A percentile compares a stretch with the other conserved stretches of the same genome.
Conservation (phyloP, 2,113 vertebrate species). For the Dicrurus megarhynchus region DNA sequence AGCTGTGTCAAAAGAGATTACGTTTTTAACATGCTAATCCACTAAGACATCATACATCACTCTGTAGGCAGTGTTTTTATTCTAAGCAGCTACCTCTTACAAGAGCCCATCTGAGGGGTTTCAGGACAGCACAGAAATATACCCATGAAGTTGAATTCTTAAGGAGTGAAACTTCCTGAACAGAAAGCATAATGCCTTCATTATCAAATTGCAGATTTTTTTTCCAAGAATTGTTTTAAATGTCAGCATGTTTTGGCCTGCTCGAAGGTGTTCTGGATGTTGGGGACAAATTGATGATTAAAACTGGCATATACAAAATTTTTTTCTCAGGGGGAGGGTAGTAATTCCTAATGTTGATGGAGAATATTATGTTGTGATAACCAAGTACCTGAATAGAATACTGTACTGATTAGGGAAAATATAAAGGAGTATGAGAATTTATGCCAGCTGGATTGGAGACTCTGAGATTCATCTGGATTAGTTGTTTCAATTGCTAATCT, state of each 20-base stretch:
- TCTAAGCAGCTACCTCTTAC: neutral
- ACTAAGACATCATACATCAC: neutral
- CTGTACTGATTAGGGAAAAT: neutral
- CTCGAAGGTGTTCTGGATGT: neutral
- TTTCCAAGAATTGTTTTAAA: neutral
- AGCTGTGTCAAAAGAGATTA: constrained; percentile 33
- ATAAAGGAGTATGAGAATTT: neutral
- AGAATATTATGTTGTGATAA: neutral
- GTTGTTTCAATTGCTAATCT: constrained; percentile 6
- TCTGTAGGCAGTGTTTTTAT: constrained; percentile 1
- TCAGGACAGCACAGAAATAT: neutral
- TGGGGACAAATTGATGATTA: neutral
- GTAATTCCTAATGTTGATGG: neutral
- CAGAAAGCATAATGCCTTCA: neutral
- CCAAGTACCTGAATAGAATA: neutral
- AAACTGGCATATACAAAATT: neutral
- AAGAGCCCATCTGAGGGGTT: neutral
- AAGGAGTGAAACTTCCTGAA: neutral
- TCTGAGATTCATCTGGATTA: neutral
- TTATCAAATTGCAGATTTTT: neutral
- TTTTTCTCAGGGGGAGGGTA: neutral
- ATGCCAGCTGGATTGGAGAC: neutral
- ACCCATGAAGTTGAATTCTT: neutral
- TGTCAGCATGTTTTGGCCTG: neutral
- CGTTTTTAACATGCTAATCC: constrained; percentile 24